These are phyloP conservation scores for Mantis religiosa DNA, from an alignment of 2,888 invertebrate species.

Conservation along the genomic window DNA sequence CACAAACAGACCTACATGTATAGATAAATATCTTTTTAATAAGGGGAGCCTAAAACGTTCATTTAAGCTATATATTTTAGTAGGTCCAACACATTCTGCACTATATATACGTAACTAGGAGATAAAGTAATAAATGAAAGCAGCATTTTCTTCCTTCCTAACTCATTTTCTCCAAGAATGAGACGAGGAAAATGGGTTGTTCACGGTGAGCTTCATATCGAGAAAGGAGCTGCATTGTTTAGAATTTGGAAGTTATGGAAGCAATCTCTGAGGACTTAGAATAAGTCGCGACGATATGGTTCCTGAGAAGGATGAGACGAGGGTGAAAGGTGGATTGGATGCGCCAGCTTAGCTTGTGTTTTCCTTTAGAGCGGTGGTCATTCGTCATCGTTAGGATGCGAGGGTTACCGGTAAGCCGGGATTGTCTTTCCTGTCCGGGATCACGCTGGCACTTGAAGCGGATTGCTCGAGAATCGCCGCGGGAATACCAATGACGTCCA, in stretches of 20 bases:
- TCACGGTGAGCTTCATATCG: background rate
- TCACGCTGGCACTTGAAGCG: background rate
- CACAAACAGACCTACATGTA: too few relatives aligned
- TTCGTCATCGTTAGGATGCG: conserved; percentile 19
- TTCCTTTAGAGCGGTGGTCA: conserved; percentile 3
- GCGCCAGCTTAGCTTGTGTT: background rate
- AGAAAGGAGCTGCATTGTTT: background rate
- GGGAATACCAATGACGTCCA: conserved; percentile 9
- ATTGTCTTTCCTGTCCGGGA: background rate
- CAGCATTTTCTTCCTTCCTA: too few relatives aligned
- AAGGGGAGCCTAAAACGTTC: too few relatives aligned
- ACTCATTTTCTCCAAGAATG: background rate
- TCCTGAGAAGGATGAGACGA: background rate
- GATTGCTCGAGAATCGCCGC: conserved; percentile 4
- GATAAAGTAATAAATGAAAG: too few relatives aligned
- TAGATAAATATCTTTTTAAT: too few relatives aligned
- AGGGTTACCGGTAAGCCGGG: conserved; percentile 20
- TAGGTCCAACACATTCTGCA: too few relatives aligned
- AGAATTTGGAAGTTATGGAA: background rate
- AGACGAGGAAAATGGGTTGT: background rate
- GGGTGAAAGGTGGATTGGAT: background rate
- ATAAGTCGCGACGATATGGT: background rate
- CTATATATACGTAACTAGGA: too few relatives aligned
- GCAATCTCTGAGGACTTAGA: background rate
- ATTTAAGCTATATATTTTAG: too few relatives aligned